These are phyloP conservation scores for Andrena fulva DNA, from an alignment of 2,888 invertebrate species.

Conservation along the genomic window DNA sequence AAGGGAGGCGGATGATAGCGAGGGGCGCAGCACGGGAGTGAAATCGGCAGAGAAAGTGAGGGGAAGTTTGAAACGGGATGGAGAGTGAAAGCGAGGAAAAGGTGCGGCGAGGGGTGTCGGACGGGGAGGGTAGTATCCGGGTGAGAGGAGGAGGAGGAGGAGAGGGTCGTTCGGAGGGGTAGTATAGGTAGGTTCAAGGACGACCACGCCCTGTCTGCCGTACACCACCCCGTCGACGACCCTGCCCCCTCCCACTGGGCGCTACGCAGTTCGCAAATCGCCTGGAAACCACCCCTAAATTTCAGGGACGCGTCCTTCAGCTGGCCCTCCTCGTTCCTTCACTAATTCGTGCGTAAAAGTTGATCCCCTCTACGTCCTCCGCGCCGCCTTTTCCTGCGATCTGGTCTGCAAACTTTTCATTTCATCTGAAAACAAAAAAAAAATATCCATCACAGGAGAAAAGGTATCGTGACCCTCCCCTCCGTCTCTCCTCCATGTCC, in stretches of 20 bases:
- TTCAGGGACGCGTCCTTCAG: slow-evolving; percentile 69
- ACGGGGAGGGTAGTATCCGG: slow-evolving; percentile 21
- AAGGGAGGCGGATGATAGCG: slow-evolving; percentile 23
- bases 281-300: slow-evolving; percentile 76
- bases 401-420: neutral
- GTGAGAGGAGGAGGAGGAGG: slow-evolving; percentile 32
- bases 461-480: neutral
- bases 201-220: slow-evolving; percentile 84
- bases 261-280: slow-evolving; percentile 75
- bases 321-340: slow-evolving; percentile 60
- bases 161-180: slow-evolving; percentile 63
- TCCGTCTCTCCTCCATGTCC: neutral
- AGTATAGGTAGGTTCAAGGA: slow-evolving; percentile 81
- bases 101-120: slow-evolving; percentile 38
- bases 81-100: slow-evolving; percentile 40
- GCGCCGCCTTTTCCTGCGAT: slow-evolving; percentile 14
- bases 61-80: slow-evolving; percentile 42
- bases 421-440: neutral
- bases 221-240: slow-evolving; percentile 65
- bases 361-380: slow-evolving; percentile 18
- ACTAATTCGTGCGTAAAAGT: slow-evolving; percentile 65
- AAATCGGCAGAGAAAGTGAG: slow-evolving; percentile 63
- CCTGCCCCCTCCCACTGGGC: slow-evolving; percentile 67
- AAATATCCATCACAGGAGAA: neutral
- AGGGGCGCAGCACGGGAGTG: slow-evolving; percentile 45